Evolutionary conservation across 2,113 vertebrate genomes (phyloP), one percentile per base, ranked within the genome.

Genomic region (Hippocampus abdominalis): DNA sequence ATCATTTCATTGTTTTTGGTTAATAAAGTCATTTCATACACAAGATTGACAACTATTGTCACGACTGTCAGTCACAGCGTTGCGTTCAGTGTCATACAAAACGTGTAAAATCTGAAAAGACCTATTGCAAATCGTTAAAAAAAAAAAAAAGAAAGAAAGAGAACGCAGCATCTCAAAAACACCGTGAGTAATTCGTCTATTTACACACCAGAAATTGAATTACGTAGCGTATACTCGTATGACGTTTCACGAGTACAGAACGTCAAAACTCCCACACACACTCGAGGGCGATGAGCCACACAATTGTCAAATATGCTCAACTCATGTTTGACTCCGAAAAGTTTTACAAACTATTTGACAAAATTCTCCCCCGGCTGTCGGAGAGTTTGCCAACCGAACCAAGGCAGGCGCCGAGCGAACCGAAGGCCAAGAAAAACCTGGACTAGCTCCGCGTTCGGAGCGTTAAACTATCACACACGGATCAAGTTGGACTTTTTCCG

Each of bases 401-500:
- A 15, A 59, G 20, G 1, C 8, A 61, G 9, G 27, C 59, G 46
- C 10, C 29, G 36, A 27, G 13, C 3, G 39, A 21, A 11, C n/a
- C 63, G 23, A n/a, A 9, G 25, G 63, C 40, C 23, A 12, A 16
- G n/a, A 44, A 25, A 64, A 64, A 13, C 7, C 39, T 4, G 40
- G 25, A 64, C 61, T 13, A 25, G 39, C 44, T 59, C 13, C n/a
- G n/a, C 12, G 62, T 27, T 64, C 40, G 40, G n/a, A 29, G 57
- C 25, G 27, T 60, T 21, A 2, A 20, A 20, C 60, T 62, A 4
- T 23, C 63, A 27, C 42, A 16, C 10, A 64, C 13, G 39, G 21
- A 64, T 40, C 76, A 29, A 32, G 18, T 62, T 40, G 0, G 60
- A 21, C 44, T 71, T 74, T 74, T 49, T 51, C 57, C 62, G 62